Conservation (phyloP, 2,888 invertebrate species). For the Amphipyra berbera region DNA sequence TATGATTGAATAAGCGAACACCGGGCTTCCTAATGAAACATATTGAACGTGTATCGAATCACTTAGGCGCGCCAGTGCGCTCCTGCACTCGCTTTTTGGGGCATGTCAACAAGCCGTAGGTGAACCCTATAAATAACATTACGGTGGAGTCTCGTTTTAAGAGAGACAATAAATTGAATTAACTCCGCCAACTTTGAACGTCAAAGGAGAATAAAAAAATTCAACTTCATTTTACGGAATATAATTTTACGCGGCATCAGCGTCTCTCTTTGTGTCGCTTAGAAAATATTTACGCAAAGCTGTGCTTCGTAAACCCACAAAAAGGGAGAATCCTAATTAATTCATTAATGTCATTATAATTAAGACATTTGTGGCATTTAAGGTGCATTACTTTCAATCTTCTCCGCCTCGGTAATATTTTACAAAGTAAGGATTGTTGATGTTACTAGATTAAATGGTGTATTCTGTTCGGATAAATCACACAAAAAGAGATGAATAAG, state of each 20-base stretch:
- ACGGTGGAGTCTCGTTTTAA: constrained; percentile 85
- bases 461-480: no score
- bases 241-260: constrained; percentile 83
- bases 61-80: constrained; percentile 85
- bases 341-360: constrained; percentile 83
- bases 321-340: constrained; percentile 81
- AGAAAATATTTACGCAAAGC: constrained; percentile 82
- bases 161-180: constrained; percentile 88
- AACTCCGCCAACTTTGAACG: constrained; percentile 83
- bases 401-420: constrained; percentile 56
- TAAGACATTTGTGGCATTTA: constrained; percentile 77
- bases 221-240: constrained; percentile 82
- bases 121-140: constrained; percentile 87
- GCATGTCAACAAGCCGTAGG: constrained; percentile 85
- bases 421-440: constrained; percentile 29
- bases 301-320: constrained; percentile 72
- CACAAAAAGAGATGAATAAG: no score
- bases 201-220: constrained; percentile 84
- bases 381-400: constrained; percentile 73
- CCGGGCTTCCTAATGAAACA: constrained; percentile 88
- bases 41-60: constrained; percentile 90
- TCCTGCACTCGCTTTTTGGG: constrained; percentile 84
- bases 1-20: constrained; percentile 88
- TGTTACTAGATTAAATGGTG: no score
- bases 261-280: constrained; percentile 77